Evolutionary conservation across 2,797 vertebrate genomes (phyloP), one percentile per base, ranked within the genome.

Genomic region (Xyrichtys novacula): DNA sequence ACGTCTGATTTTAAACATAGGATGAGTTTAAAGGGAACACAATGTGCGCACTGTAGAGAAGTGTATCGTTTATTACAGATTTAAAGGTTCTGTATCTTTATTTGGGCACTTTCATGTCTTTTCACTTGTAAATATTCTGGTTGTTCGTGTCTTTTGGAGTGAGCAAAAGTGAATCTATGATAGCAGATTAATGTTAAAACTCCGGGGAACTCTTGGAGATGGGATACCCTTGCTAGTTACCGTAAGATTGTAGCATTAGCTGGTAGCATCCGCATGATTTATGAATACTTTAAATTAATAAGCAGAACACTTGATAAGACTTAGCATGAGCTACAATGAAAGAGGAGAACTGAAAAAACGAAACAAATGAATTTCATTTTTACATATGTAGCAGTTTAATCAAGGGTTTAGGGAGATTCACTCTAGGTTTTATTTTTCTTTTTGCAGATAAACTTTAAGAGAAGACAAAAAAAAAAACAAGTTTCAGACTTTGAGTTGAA

Each of bases 211-310:
- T 1, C 53, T 67, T 78, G 73, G 70, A 58, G 65, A 76, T 53
- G 65, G 46, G 78, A 80, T 64, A 79, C 72, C 63, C 64, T 84
- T 71, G 74, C 75, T 93, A 89, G 89, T 91, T 80, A 85, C 68
- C 52, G 64, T 88, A 88, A 85, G 87, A 79, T 71, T 85, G 90
- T 93, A 93, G 91, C 91, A 84, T 90, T 93, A 94, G 92, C 78
- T 83, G 74, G 87, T 92, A 92, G 92, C 89, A 89, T 90, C 74
- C 53, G 88, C 92, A 92, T 93, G 92, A 88, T 38, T 67, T 69
- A 75, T 60, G 78, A 77, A 76, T 76, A 76, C 70, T 67, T 72
- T 4, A 68, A 38, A 69, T 64, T 47, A 78, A 86, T 89, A 91
- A 89, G 82, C 80, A 85, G 80, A 75, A 47, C 64, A 68, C 71